A percentile compares a stretch with the other conserved stretches of the same genome.
These are phyloP conservation scores for Desmodus rotundus DNA, from an alignment of 2,113 vertebrate genomes.

Conservation along the genomic window DNA sequence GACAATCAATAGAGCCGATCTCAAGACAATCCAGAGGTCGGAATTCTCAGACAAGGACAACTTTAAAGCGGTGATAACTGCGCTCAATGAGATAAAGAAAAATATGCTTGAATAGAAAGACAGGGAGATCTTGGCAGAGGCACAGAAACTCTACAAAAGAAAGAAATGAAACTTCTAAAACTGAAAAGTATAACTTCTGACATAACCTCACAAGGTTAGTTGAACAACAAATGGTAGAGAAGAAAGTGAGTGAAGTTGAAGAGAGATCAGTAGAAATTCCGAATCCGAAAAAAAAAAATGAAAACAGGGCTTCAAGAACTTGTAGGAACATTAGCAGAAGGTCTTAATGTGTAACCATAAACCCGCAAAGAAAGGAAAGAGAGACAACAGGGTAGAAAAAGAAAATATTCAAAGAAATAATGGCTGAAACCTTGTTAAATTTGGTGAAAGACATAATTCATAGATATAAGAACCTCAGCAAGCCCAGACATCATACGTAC, in stretches of 20 bases:
- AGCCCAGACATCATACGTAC: neutral
- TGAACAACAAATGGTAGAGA: neutral
- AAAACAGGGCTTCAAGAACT: neutral
- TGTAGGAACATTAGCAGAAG: neutral
- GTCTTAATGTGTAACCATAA: neutral
- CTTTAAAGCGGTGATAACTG: neutral
- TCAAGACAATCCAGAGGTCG: neutral
- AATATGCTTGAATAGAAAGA: neutral
- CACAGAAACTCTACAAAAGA: neutral
- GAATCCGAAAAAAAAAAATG: neutral
- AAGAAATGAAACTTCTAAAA: neutral
- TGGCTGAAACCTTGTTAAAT: neutral
- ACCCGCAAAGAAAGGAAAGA: neutral
- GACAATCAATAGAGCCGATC: neutral
- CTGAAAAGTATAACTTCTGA: neutral
- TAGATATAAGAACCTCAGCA: neutral
- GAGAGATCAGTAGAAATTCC: neutral
- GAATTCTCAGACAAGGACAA: neutral
- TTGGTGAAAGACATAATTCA: neutral
- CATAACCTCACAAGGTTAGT: neutral
- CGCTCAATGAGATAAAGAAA: neutral
- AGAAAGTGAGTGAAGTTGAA: neutral
- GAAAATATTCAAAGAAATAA: neutral
- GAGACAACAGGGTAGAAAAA: neutral
- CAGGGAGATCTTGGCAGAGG: neutral